Conservation (phyloP, 2,113 vertebrate genomes). For the Thryonomys swinderianus region DNA sequence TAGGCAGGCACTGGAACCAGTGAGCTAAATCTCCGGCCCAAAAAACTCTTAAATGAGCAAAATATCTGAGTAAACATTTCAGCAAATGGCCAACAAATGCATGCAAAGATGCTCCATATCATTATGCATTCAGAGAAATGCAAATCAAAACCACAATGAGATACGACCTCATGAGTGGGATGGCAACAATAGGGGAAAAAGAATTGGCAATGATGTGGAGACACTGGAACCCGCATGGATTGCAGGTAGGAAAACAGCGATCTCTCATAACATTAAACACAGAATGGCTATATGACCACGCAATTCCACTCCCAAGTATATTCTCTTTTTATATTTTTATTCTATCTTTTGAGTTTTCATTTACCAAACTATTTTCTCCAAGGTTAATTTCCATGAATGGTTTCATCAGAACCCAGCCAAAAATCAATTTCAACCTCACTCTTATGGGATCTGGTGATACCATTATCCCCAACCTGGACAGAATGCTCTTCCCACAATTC, state of each 20-base stretch:
- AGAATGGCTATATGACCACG: not conserved
- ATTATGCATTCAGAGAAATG: not conserved
- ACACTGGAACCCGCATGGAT: not conserved
- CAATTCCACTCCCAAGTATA: not conserved
- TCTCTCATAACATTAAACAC: not conserved
- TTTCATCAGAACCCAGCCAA: not conserved
- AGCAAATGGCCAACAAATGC: not conserved
- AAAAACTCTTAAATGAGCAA: not conserved
- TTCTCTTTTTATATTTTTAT: not conserved
- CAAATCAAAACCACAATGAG: not conserved
- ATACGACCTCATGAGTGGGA: not conserved
- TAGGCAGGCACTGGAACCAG: too few relatives aligned
- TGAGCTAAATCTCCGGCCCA: too few relatives aligned
- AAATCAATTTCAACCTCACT: not conserved
- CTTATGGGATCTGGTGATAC: accelerated
- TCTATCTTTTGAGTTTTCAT: not conserved
- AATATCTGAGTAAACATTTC: not conserved
- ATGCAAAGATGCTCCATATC: not conserved
- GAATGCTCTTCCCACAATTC: not conserved
- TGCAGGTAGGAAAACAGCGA: not conserved
- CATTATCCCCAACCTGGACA: too few relatives aligned
- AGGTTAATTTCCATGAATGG: not conserved
- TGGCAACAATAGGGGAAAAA: not conserved
- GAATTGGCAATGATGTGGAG: not conserved
- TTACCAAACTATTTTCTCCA: not conserved